These are phyloP conservation scores for Botrylloides violaceus DNA, from an alignment of 23 tunicate species.

Conservation along the genomic window DNA sequence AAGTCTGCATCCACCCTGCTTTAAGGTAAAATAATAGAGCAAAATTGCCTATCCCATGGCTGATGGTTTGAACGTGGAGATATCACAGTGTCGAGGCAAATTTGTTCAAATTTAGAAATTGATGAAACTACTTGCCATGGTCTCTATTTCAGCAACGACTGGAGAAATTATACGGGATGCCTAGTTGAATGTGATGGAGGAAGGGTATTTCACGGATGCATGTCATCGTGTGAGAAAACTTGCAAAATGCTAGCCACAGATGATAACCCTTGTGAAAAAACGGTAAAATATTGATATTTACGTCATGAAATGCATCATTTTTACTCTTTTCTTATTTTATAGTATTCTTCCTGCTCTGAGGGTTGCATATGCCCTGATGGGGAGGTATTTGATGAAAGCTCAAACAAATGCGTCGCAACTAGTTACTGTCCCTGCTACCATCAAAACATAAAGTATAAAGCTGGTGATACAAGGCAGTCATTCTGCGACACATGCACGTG, in stretches of 20 bases:
- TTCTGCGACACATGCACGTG: constrained; percentile 61
- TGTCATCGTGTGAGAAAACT: constrained; percentile 60
- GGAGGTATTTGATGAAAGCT: constrained; percentile 41
- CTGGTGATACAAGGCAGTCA: constrained; percentile 51
- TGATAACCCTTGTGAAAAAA: constrained; percentile 4
- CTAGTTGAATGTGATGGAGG: constrained; percentile 45
- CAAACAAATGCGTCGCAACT: constrained; percentile 38
- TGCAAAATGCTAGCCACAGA: constrained; percentile 56
- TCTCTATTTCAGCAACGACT: neutral
- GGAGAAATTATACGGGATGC: constrained; percentile 62
- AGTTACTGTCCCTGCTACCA: constrained; percentile 63
- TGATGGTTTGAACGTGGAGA: no score
- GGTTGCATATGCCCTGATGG: constrained; percentile 83
- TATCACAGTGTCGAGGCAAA: no score
- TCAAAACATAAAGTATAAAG: constrained; percentile 40
- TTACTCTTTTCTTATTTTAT: neutral
- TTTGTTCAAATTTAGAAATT: no score
- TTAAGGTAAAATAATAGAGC: no score
- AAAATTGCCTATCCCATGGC: no score
- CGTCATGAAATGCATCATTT: neutral
- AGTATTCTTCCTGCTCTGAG: constrained; percentile 61
- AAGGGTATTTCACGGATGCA: constrained; percentile 63
- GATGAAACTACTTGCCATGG: no score
- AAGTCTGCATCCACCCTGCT: no score
- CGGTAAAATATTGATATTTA: neutral